A percentile compares a stretch with the other conserved stretches of the same genome.
phyloP scores from a whole-genome alignment of 1,140 invertebrate genomes.

The Drosophila carrolli region DNA sequence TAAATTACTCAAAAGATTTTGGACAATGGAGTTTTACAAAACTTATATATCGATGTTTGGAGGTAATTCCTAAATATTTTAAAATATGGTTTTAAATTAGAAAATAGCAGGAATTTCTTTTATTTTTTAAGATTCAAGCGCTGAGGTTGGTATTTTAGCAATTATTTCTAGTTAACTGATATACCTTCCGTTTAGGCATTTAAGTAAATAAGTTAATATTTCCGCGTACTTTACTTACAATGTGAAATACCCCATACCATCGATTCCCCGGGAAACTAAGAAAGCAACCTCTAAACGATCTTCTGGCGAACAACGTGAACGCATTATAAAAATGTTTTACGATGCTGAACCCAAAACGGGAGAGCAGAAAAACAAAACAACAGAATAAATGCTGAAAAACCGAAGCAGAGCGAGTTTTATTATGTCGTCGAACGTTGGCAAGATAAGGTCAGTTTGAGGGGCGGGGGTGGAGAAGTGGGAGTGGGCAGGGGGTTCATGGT shows the following conservation, averaged over 20 bases:
- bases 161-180: too few species aligned
- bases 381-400: slow-evolving; percentile 50
- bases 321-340: slow-evolving; percentile 82
- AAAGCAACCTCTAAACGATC: slow-evolving; percentile 42
- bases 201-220: too few species aligned
- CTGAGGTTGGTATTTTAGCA: too few species aligned
- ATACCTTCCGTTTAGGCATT: too few species aligned
- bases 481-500: background rate
- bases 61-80: too few species aligned
- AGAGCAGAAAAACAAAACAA: slow-evolving; percentile 20
- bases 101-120: too few species aligned
- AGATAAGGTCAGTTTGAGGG: slow-evolving; percentile 52
- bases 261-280: background rate
- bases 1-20: too few species aligned
- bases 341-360: slow-evolving; percentile 47
- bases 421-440: slow-evolving; percentile 55
- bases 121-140: too few species aligned
- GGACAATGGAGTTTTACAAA: too few species aligned
- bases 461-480: background rate
- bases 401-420: slow-evolving; percentile 73
- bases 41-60: too few species aligned
- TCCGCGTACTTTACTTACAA: slow-evolving; percentile 2
- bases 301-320: slow-evolving; percentile 47
- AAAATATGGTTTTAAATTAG: too few species aligned
- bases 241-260: background rate